Base-by-base conservation (phyloP, 1,140 invertebrate genomes). In the Lucilia cuprina region DNA sequence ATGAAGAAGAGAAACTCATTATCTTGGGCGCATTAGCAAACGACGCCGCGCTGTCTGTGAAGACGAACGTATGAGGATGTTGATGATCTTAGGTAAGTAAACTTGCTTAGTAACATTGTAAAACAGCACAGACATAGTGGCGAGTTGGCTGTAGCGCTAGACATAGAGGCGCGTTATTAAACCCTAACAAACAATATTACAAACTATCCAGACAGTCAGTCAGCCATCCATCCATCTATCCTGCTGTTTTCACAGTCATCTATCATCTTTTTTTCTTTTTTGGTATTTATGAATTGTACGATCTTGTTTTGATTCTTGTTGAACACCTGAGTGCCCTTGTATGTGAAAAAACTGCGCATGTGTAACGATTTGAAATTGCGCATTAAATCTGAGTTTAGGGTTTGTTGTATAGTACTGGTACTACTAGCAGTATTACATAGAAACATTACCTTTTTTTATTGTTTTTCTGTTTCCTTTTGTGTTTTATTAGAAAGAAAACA, bases 101-200 rank as follows among this genome's bases (percentile, higher is more conserved):
- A 60, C 55, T 17, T 60, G 65, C n/a, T 70, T 55, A 14, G 60
- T 65, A 65, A 30, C 1, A 30, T 30, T 30, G 25, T 19, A 21
- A 19, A 70, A 21, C 65, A n/a, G 19, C n/a, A 10, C 4, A 70
- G 65, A 12, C 65, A 25, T 21, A 70, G 21, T 8, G n/a, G 5
- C 7, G 5, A 19, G 19, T 19, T 70, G 65, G n/a, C 65, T 70
- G 10, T 10, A 55, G 13, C 0, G 50, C 41, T 49, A 80, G 41
- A 80, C 77, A 80, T 50, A 80, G 77, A 80, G 77, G 41, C 77
- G 77, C 77, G 77, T 50, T 80, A 21, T 80, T 34, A 70, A 70
- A 55, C 50, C 34, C 30, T 30, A 50, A 80, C n/a, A 78, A 9
- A 47, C n/a, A 47, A 9, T 7, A 0, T 17, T 25, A 9, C 65